Conservation (phyloP, 92 coral and sea anemone genomes). For the Meandrina meandrites region DNA sequence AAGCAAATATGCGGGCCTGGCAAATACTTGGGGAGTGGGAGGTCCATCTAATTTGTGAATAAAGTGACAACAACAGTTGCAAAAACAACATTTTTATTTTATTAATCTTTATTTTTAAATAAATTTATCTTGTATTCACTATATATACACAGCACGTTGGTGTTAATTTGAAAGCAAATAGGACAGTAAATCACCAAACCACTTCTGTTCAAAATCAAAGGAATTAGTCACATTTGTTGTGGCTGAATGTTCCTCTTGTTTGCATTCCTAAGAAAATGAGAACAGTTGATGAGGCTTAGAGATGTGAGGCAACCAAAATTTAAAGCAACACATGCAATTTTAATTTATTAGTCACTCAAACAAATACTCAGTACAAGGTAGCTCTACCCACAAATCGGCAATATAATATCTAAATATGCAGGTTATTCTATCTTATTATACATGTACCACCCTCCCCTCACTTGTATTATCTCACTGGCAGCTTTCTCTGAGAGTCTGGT, state of each 20-base stretch:
- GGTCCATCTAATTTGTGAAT: no score
- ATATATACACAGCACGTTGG: neutral
- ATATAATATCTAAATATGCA: no score
- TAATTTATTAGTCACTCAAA: neutral
- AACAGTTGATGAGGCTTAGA: neutral
- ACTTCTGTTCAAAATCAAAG: slow-evolving; percentile 27
- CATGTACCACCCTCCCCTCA: no score
- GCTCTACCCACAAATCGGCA: no score
- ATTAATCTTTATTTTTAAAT: neutral
- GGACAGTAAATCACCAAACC: slow-evolving; percentile 39
- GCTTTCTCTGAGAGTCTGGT: no score
- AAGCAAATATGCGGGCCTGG: no score
- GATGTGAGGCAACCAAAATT: neutral
- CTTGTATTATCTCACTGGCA: no score
- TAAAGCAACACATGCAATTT: neutral
- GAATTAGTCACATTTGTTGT: neutral
- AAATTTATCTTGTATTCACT: neutral
- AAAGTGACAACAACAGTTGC: neutral
- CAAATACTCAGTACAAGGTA: no score
- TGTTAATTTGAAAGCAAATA: slow-evolving; percentile 19
- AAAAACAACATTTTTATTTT: neutral
- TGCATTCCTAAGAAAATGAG: slow-evolving; percentile 1
- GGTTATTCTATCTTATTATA: no score
- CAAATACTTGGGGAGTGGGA: no score
- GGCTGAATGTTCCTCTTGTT: slow-evolving; percentile 11